These are phyloP conservation scores for Psylliodes chrysocephalus DNA, from an alignment of 2,888 invertebrate species.

Conservation along the genomic window DNA sequence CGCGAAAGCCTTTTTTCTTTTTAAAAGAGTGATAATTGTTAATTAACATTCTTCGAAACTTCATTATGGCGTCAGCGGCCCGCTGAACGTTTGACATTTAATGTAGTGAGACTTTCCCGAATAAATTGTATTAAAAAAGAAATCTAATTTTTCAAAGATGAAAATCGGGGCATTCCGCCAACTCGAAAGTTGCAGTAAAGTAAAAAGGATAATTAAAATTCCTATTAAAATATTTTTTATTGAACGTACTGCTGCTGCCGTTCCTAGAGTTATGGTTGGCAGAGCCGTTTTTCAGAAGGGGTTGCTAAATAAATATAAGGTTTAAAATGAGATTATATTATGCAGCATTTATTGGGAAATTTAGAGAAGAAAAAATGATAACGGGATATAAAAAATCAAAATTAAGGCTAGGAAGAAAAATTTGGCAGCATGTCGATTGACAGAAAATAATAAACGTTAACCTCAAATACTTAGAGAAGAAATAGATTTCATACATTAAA, in stretches of 20 bases:
- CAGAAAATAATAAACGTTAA: too few species aligned
- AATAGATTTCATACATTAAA: too few species aligned
- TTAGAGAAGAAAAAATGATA: too few species aligned
- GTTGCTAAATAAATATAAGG: too few species aligned
- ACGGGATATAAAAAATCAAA: too few species aligned
- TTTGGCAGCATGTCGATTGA: too few species aligned
- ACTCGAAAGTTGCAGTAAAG: slow-evolving; percentile 4
- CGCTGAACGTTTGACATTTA: slow-evolving; percentile 43
- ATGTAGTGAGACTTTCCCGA: slow-evolving; percentile 40
- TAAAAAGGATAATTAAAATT: slow-evolving; percentile 18
- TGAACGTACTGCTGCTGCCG: neutral
- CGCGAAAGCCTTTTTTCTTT: slow-evolving; percentile 9
- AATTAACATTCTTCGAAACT: slow-evolving; percentile 47
- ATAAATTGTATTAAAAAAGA: slow-evolving; percentile 47
- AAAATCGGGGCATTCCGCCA: slow-evolving; percentile 18
- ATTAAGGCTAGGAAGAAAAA: too few species aligned
- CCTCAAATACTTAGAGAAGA: too few species aligned
- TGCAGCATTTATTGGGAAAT: too few species aligned
- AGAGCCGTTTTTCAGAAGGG: too few species aligned
- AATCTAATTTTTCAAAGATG: slow-evolving; percentile 45
- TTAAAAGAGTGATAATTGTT: slow-evolving; percentile 33
- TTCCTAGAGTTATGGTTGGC: neutral
- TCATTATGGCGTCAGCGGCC: slow-evolving; percentile 38
- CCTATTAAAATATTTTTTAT: slow-evolving; percentile 17
- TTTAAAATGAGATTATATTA: too few species aligned